These are phyloP conservation scores for Listronotus oregonensis DNA, from an alignment of 1,140 invertebrate genomes.

Conservation along the genomic window DNA sequence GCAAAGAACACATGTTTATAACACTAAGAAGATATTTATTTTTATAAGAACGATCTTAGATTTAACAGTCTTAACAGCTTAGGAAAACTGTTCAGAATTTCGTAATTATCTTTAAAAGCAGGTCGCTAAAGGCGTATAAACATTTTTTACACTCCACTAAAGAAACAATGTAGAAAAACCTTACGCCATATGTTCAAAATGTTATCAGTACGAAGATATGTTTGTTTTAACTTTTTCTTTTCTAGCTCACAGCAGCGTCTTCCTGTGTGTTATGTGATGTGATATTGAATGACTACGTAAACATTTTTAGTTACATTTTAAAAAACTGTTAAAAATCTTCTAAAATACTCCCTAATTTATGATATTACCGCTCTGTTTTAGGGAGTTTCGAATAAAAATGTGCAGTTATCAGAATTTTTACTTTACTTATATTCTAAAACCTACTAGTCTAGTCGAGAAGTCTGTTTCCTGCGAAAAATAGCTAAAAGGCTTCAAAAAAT, in stretches of 20 bases:
- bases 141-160: constrained; percentile 1
- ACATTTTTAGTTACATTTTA: too few species aligned
- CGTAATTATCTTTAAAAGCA: constrained; percentile 1
- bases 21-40: constrained; percentile 11
- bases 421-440: too few species aligned
- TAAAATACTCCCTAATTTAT: too few species aligned
- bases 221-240: background rate
- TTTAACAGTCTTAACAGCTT: constrained; percentile 14
- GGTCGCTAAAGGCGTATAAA: constrained; percentile 4
- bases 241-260: background rate
- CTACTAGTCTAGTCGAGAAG: too few species aligned
- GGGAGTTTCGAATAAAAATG: too few species aligned
- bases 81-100: background rate
- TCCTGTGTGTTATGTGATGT: background rate
- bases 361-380: too few species aligned
- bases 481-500: too few species aligned
- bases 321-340: too few species aligned
- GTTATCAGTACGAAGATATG: background rate
- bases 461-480: too few species aligned
- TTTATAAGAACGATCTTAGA: background rate
- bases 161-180: constrained; percentile 4
- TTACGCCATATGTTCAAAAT: constrained; percentile 4
- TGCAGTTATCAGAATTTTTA: too few species aligned
- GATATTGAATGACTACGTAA: background rate
- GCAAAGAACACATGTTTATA: constrained; percentile 1